phyloP scores from a whole-genome alignment of 1,140 invertebrate species.

The Catajapyx aquilonaris region DNA sequence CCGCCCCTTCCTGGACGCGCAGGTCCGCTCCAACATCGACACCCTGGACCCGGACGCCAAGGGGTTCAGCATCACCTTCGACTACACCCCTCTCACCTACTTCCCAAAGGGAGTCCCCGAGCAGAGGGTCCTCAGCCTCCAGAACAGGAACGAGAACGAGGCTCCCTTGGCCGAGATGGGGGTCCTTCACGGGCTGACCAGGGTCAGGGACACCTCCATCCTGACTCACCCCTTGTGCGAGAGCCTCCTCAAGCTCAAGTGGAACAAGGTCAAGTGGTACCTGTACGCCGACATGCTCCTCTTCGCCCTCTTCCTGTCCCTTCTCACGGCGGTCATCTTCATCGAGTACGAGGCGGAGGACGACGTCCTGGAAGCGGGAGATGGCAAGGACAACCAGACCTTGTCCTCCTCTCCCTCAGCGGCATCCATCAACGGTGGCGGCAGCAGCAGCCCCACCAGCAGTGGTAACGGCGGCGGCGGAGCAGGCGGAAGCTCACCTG shows the following conservation, averaged over 20 bases:
- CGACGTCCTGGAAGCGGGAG: background rate
- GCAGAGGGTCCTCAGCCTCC: slow-evolving; percentile 13
- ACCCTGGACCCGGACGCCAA: slow-evolving; percentile 13
- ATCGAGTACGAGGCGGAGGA: slow-evolving; percentile 14
- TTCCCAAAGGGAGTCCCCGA: slow-evolving; percentile 13
- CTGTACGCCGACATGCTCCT: slow-evolving; percentile 14
- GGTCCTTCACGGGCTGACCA: slow-evolving; percentile 11
- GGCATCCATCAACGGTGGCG: too few species aligned
- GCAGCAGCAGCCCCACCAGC: too few species aligned
- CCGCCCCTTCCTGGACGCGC: slow-evolving; percentile 12
- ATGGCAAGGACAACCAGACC: background rate
- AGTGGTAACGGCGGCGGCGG: too few species aligned
- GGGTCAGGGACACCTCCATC: slow-evolving; percentile 12
- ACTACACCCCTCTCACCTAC: slow-evolving; percentile 13
- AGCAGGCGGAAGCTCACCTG: too few species aligned
- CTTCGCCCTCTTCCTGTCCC: slow-evolving; percentile 14
- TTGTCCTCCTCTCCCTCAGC: too few species aligned
- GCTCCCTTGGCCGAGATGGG: slow-evolving; percentile 12
- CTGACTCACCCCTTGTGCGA: slow-evolving; percentile 14
- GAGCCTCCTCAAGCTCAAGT: slow-evolving; percentile 12
- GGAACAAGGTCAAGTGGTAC: slow-evolving; percentile 14
- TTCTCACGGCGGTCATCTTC: slow-evolving; percentile 10
- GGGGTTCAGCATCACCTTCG: slow-evolving; percentile 14
- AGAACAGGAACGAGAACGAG: slow-evolving; percentile 12
- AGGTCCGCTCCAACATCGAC: slow-evolving; percentile 13